These are phyloP conservation scores for Labia minor DNA, from an alignment of 2,888 invertebrate genomes.

Conservation along the genomic window DNA sequence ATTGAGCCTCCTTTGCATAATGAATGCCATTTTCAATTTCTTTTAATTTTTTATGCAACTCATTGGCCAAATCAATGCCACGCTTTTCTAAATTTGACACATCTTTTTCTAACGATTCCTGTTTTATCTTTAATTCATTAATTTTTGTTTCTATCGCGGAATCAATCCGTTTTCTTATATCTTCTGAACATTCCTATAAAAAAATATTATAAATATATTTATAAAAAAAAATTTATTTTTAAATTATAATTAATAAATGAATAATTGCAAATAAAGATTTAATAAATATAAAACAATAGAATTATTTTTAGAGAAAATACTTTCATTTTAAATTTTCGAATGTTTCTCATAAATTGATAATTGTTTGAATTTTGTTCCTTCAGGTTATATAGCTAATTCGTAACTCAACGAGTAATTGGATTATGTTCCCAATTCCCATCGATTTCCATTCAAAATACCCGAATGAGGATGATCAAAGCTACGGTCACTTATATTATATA, in stretches of 20 bases:
- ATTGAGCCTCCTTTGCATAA: conserved; percentile 35
- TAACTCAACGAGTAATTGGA: too few relatives aligned
- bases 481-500: too few relatives aligned
- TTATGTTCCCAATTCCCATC: too few relatives aligned
- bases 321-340: too few relatives aligned
- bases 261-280: too few relatives aligned
- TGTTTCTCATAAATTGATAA: too few relatives aligned
- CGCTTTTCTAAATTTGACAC: conserved; percentile 38
- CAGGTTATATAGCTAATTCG: too few relatives aligned
- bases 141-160: conserved; percentile 44
- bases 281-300: too few relatives aligned
- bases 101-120: conserved; percentile 39
- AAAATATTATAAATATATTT: conserved; percentile 16
- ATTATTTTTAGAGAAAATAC: too few relatives aligned
- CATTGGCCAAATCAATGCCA: conserved; percentile 40
- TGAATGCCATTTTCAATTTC: conserved; percentile 40
- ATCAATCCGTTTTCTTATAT: conserved; percentile 43
- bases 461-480: too few relatives aligned
- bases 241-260: neutral
- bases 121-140: conserved; percentile 39
- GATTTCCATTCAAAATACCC: too few relatives aligned
- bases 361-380: too few relatives aligned
- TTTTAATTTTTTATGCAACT: conserved; percentile 39
- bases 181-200: conserved; percentile 42
- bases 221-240: neutral